phyloP scores from a whole-genome alignment of 1,140 invertebrate genomes.

The Belonocnema kinseyi region DNA sequence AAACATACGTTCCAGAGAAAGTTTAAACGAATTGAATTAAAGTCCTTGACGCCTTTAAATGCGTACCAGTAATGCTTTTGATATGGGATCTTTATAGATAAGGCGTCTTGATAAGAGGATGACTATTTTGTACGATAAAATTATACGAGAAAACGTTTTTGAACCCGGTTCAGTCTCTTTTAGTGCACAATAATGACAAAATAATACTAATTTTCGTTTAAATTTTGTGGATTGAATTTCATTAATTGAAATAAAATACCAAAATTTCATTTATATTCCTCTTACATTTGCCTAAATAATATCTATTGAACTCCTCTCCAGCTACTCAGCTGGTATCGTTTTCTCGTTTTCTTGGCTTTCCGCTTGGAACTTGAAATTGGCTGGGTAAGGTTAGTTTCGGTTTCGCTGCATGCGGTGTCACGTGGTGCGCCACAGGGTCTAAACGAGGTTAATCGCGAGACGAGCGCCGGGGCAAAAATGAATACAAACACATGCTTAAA shows the following conservation, averaged over 20 bases:
- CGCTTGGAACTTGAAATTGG: background rate
- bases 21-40: background rate
- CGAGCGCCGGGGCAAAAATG: conserved; percentile 67
- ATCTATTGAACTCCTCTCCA: too few relatives aligned
- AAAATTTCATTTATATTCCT: too few relatives aligned
- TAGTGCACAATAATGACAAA: too few relatives aligned
- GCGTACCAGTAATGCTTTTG: conserved; percentile 3
- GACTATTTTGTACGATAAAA: background rate
- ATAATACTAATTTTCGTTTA: too few relatives aligned
- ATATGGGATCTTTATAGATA: background rate
- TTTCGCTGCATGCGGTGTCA: conserved; percentile 58
- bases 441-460: conserved; percentile 72
- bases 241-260: too few relatives aligned
- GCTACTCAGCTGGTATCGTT: background rate
- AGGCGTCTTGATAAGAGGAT: conserved; percentile 7
- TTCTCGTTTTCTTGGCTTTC: conserved; percentile 18
- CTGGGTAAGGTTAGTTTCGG: conserved; percentile 58
- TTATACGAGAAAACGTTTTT: too few relatives aligned
- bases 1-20: too few relatives aligned
- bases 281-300: too few relatives aligned
- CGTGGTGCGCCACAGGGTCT: conserved; percentile 70
- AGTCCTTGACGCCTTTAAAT: background rate
- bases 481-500: conserved; percentile 47
- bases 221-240: too few relatives aligned
- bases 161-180: too few relatives aligned